These are phyloP conservation scores for Casuarius casuarius DNA, from an alignment of 2,113 vertebrate species.

Conservation along the genomic window DNA sequence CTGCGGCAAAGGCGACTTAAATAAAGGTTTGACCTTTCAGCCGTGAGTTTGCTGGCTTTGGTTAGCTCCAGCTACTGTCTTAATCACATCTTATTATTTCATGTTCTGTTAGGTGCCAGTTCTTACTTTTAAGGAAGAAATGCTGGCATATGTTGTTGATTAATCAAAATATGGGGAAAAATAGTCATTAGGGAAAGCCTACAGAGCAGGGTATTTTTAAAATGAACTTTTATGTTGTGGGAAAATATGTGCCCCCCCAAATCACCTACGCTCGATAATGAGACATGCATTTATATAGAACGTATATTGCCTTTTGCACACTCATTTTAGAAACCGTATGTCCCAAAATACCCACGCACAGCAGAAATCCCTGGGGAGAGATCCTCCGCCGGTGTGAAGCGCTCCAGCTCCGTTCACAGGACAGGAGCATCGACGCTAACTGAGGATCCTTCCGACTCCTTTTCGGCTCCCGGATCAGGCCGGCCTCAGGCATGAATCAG, in stretches of 20 bases:
- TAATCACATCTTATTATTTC: constrained; percentile 26
- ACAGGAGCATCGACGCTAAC: background rate
- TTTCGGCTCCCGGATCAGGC: background rate
- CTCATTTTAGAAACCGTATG: background rate
- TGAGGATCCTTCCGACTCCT: background rate
- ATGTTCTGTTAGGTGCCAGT: background rate
- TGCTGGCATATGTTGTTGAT: background rate
- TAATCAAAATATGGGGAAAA: constrained; percentile 1
- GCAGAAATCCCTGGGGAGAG: background rate
- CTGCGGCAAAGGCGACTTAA: background rate
- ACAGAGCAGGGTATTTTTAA: constrained; percentile 48
- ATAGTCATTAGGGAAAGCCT: background rate
- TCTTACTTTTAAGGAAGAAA: constrained; percentile 54
- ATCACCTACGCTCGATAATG: background rate
- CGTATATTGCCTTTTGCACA: background rate
- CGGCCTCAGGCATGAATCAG: constrained; percentile 22
- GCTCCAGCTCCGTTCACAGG: background rate
- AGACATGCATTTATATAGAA: background rate
- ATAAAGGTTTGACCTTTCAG: constrained; percentile 25
- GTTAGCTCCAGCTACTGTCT: constrained; percentile 1
- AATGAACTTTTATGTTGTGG: constrained; percentile 41
- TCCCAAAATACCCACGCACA: background rate
- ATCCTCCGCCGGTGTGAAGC: background rate
- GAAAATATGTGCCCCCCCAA: constrained; percentile 30
- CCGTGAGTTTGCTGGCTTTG: constrained; percentile 17